Percentiles rank a stretch among this genome's conserved stretches.
phyloP scores from a whole-genome alignment of 2,797 vertebrate genomes.

The Catamblyrhynchus diadema region DNA sequence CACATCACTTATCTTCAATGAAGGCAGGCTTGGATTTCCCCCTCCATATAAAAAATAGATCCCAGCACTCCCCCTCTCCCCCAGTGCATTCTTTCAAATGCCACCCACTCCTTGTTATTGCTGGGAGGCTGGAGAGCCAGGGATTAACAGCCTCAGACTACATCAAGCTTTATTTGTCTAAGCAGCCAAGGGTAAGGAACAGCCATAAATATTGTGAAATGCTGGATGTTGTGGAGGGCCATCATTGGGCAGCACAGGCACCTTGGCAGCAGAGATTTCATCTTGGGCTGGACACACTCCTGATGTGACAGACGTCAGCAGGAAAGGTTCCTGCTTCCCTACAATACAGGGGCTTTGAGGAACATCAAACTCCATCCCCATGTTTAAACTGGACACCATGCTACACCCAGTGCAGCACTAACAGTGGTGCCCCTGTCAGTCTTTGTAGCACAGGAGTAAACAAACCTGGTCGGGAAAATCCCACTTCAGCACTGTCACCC shows the following conservation, averaged over 20 bases:
- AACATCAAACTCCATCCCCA: not conserved
- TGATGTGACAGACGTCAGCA: fast-evolving
- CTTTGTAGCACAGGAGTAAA: not conserved
- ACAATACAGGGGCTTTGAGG: not conserved
- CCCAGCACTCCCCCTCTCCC: not conserved
- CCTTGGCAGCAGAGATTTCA: not conserved
- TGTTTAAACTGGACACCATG: fast-evolving
- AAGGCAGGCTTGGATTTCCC: conserved; percentile 26
- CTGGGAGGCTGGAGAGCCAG: conserved; percentile 7
- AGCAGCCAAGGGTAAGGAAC: conserved; percentile 33
- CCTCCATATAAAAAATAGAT: not conserved
- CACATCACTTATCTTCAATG: not conserved
- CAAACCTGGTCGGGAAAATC: not conserved
- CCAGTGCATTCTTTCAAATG: conserved; percentile 38
- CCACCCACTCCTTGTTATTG: conserved; percentile 60
- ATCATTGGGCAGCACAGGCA: fast-evolving
- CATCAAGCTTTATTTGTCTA: conserved; percentile 66
- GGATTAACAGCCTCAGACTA: conserved; percentile 43
- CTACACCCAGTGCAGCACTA: not conserved
- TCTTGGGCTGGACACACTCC: not conserved
- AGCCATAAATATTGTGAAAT: conserved; percentile 52
- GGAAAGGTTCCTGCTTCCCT: not conserved
- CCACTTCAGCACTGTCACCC: not conserved
- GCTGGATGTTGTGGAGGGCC: fast-evolving
- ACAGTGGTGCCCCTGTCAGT: not conserved